These are phyloP conservation scores for Lasioglossum villosulum DNA, from an alignment of 2,888 invertebrate genomes.

Conservation along the genomic window DNA sequence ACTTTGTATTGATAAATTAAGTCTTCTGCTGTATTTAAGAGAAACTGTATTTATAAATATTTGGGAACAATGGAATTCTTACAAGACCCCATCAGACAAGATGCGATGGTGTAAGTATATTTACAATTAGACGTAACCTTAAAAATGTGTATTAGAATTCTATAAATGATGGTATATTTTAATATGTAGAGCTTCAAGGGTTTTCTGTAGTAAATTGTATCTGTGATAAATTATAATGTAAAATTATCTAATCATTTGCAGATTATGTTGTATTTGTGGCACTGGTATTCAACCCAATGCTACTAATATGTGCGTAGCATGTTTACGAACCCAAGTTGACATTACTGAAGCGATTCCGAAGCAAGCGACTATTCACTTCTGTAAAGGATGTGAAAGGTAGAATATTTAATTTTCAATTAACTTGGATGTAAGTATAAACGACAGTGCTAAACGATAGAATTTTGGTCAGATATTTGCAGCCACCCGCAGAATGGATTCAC, in stretches of 20 bases:
- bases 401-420: background rate
- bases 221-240: background rate
- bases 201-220: too few relatives aligned
- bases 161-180: background rate
- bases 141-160: background rate
- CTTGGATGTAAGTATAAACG: background rate
- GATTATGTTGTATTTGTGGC: conserved; percentile 97
- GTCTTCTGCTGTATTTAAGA: background rate
- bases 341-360: conserved; percentile 98
- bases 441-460: background rate
- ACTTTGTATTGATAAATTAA: background rate
- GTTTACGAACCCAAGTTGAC: conserved; percentile 95
- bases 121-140: conserved; percentile 25
- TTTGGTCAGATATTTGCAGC: conserved; percentile 91
- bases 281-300: conserved; percentile 96
- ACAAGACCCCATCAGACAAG: conserved; percentile 29
- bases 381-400: conserved; percentile 96
- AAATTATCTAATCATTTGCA: conserved; percentile 17
- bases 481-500: conserved; percentile 94
- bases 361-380: conserved; percentile 95
- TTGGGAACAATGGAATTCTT: conserved; percentile 22
- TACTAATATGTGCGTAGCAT: conserved; percentile 98
- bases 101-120: conserved; percentile 45
- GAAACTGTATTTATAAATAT: conserved; percentile 14
- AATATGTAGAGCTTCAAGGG: background rate